Conservation (phyloP, 2,888 invertebrate species). For the Cremastinae sp. region DNA sequence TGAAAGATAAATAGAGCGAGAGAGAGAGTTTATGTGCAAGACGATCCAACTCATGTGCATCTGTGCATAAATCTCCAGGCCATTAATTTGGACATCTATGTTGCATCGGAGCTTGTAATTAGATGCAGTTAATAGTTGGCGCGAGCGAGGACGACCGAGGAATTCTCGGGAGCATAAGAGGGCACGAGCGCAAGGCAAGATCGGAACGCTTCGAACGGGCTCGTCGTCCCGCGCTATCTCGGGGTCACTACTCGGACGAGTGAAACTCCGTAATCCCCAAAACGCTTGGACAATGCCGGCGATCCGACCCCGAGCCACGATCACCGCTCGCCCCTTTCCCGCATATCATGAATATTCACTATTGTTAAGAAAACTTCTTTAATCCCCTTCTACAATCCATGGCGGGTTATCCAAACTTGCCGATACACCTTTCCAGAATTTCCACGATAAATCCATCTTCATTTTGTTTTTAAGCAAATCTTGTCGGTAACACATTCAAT, state of each 20-base stretch:
- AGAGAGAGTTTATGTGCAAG: conserved; percentile 72
- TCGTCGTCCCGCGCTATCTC: conserved; percentile 32
- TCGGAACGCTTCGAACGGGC: conserved; percentile 44
- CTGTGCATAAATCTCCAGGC: conserved; percentile 77
- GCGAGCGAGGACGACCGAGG: conserved; percentile 60
- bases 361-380: too few species aligned
- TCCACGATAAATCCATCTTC: too few species aligned
- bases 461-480: too few species aligned
- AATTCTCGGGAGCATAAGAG: conserved; percentile 23
- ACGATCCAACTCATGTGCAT: conserved; percentile 75
- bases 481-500: too few species aligned
- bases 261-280: conserved; percentile 74
- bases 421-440: too few species aligned
- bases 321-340: neutral
- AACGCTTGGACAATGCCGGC: conserved; percentile 66
- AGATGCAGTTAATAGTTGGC: conserved; percentile 79
- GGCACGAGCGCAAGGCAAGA: conserved; percentile 9
- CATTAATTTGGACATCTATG: conserved; percentile 79
- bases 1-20: neutral
- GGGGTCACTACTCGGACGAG: conserved; percentile 65
- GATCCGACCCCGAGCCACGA: conserved; percentile 45
- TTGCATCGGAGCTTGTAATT: conserved; percentile 78
- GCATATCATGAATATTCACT: too few species aligned
- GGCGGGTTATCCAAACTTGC: too few species aligned
- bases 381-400: too few species aligned